These are phyloP conservation scores for Lordiphosa mommai DNA, from an alignment of 1,140 invertebrate genomes.

Conservation along the genomic window DNA sequence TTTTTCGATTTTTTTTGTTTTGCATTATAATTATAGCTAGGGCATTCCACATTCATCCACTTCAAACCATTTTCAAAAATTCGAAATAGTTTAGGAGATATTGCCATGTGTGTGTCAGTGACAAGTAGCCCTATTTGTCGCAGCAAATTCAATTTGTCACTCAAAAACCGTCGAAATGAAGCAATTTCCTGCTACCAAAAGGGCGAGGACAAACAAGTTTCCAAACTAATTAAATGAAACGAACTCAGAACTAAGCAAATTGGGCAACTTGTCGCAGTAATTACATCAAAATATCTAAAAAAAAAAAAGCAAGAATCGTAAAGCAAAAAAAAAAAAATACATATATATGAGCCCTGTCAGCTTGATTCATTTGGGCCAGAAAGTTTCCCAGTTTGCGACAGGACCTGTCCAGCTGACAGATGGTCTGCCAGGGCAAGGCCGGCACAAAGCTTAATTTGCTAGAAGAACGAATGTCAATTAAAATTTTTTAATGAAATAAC, in stretches of 20 bases:
- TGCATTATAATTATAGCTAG: no score
- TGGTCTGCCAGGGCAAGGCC: slow-evolving; percentile 29
- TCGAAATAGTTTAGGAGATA: no score
- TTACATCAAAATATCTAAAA: slow-evolving; percentile 69
- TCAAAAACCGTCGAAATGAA: slow-evolving; percentile 68
- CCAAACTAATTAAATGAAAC: slow-evolving; percentile 74
- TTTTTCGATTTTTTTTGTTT: no score
- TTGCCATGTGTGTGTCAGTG: slow-evolving; percentile 3
- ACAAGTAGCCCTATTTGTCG: slow-evolving; percentile 70
- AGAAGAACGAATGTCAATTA: slow-evolving; percentile 78
- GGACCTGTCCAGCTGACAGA: slow-evolving; percentile 62
- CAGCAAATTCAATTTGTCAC: slow-evolving; percentile 72
- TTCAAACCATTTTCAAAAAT: no score
- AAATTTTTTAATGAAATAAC: slow-evolving; percentile 80
- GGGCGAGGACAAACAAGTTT: slow-evolving; percentile 46
- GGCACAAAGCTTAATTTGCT: slow-evolving; percentile 72
- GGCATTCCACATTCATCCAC: no score
- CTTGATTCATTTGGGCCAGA: slow-evolving; percentile 56
- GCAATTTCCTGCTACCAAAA: slow-evolving; percentile 55
- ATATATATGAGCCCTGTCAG: slow-evolving; percentile 54
- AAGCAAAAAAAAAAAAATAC: slow-evolving; percentile 11
- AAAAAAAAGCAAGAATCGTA: slow-evolving; percentile 5
- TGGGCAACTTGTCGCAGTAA: slow-evolving; percentile 72
- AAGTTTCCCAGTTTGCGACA: slow-evolving; percentile 21
- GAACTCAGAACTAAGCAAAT: slow-evolving; percentile 73